Evolutionary conservation across 2,797 vertebrate species (phyloP).

Genomic region (Pyrocephalus nanus): DNA sequence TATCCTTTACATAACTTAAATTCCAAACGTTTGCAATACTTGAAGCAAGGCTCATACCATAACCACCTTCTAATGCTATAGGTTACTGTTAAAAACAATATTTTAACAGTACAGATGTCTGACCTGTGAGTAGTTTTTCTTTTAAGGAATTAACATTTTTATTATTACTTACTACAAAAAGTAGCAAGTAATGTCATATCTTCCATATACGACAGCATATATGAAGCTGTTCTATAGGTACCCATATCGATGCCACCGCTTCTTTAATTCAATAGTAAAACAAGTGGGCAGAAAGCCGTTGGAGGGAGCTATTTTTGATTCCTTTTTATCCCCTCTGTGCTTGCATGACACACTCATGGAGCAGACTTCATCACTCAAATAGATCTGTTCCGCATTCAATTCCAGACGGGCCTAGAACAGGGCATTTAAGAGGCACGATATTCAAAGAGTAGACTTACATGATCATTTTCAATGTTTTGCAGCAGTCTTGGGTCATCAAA

Average conservation of each 20-base stretch:
- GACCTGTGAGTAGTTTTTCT: not conserved
- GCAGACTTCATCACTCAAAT: not conserved
- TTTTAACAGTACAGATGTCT: not conserved
- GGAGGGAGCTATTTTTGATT: not conserved
- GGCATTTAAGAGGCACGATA: not conserved
- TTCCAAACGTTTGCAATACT: not conserved
- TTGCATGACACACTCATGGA: not conserved
- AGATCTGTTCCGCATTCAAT: not conserved
- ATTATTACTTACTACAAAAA: not conserved
- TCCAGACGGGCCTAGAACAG: not conserved
- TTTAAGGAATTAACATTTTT: not conserved
- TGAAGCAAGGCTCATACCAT: not conserved
- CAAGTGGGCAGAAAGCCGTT: not conserved
- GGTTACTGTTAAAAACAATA: not conserved
- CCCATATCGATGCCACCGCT: not conserved
- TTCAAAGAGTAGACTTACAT: slow-evolving; percentile 79
- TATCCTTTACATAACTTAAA: not conserved
- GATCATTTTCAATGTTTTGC: slow-evolving; percentile 93
- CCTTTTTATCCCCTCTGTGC: not conserved
- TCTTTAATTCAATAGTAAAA: not conserved
- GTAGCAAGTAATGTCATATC: no score
- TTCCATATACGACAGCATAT: not conserved
- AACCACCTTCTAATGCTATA: not conserved
- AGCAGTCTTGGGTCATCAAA: slow-evolving; percentile 94
- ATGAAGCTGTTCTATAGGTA: not conserved